These are phyloP conservation scores for Drosophila trichaetosa DNA, from an alignment of 2,888 invertebrate species.

Conservation along the genomic window DNA sequence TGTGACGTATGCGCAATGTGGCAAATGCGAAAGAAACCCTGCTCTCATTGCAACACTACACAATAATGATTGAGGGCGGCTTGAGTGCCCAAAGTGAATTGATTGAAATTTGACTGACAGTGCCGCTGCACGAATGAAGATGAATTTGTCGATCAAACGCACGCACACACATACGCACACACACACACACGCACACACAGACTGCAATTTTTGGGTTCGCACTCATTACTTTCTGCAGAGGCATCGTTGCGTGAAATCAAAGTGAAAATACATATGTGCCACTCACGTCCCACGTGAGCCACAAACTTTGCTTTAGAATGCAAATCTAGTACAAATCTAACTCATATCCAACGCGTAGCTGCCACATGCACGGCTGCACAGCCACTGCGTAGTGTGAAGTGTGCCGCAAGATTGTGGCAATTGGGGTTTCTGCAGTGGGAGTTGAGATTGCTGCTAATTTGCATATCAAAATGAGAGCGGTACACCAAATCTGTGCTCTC, in stretches of 20 bases:
- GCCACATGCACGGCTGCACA: constrained; percentile 62
- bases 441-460: constrained; percentile 51
- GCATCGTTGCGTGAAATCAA: constrained; percentile 69
- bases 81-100: constrained; percentile 24
- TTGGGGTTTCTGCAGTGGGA: constrained; percentile 7
- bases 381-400: constrained; percentile 1
- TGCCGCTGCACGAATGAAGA: constrained; percentile 45
- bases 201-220: neutral
- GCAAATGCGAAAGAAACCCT: constrained; percentile 9
- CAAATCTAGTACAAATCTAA: constrained; percentile 64
- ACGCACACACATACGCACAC: neutral
- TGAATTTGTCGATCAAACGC: constrained; percentile 32
- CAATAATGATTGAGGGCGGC: constrained; percentile 46
- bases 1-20: constrained; percentile 53
- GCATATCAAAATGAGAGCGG: constrained; percentile 55
- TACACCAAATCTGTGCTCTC: constrained; percentile 55
- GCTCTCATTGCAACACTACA: constrained; percentile 17
- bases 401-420: neutral
- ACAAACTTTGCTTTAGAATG: constrained; percentile 65
- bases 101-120: constrained; percentile 72
- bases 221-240: constrained; percentile 44
- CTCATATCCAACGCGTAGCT: constrained; percentile 51
- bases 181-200: neutral
- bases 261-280: constrained; percentile 38
- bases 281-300: constrained; percentile 61